A percentile compares a stretch with the other conserved stretches of the same genome.
These are phyloP conservation scores for Pterocles gutturalis DNA, from an alignment of 2,113 vertebrate genomes.

Conservation along the genomic window DNA sequence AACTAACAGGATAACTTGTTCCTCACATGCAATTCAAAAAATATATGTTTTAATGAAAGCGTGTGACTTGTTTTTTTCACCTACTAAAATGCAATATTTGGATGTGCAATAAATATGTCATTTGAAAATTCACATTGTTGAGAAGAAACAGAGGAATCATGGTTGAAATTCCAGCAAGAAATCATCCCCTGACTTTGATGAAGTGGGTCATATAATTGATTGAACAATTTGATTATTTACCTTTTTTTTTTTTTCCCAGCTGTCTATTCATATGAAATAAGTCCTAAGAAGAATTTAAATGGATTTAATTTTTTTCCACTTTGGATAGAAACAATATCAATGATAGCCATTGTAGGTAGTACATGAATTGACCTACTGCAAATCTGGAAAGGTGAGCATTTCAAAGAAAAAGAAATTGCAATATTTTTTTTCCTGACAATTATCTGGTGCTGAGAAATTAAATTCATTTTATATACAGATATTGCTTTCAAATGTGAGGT, in stretches of 20 bases:
- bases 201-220: not conserved
- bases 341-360: not conserved
- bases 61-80: not conserved
- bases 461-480: not conserved
- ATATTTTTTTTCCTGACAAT: not conserved
- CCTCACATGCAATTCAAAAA: not conserved
- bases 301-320: not conserved
- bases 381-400: not conserved
- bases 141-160: not conserved
- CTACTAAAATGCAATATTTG: not conserved
- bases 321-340: not conserved
- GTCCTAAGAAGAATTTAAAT: not conserved
- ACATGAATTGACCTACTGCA: not conserved
- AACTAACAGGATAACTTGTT: conserved; percentile 34
- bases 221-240: not conserved
- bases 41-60: not conserved
- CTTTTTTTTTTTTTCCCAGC: not conserved
- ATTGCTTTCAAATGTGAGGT: not conserved
- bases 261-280: not conserved
- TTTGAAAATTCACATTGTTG: not conserved
- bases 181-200: not conserved
- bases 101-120: not conserved
- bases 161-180: not conserved
- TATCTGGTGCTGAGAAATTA: not conserved
- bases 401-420: not conserved